These are phyloP conservation scores for Caloenas nicobarica DNA, from an alignment of 2,113 vertebrate species.

Conservation along the genomic window DNA sequence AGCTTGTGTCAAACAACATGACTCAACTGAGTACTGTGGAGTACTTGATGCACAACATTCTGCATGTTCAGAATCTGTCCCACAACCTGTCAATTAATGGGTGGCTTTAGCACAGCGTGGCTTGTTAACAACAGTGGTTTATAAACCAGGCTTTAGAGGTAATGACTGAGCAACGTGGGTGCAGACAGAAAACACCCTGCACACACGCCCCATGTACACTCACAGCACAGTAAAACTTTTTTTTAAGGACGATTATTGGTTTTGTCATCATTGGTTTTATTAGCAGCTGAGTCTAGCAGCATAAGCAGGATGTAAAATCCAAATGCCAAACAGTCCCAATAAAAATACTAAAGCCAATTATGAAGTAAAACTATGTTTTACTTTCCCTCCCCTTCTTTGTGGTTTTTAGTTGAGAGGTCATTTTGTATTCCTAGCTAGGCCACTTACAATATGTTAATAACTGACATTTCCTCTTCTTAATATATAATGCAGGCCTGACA, in stretches of 20 bases:
- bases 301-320: slow-evolving; percentile 17
- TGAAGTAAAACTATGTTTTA: slow-evolving; percentile 59
- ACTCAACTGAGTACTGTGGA: background rate
- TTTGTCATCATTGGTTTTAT: slow-evolving; percentile 14
- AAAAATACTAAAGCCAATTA: slow-evolving; percentile 46
- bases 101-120: background rate
- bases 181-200: background rate
- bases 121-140: background rate
- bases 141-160: background rate
- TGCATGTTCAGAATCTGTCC: background rate
- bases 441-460: slow-evolving; percentile 65
- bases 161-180: background rate
- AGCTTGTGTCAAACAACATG: background rate
- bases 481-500: slow-evolving; percentile 35
- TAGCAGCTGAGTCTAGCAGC: background rate
- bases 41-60: background rate
- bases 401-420: slow-evolving; percentile 58
- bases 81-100: background rate
- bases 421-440: slow-evolving; percentile 45
- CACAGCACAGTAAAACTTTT: background rate
- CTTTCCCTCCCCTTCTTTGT: background rate
- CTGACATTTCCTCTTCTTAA: slow-evolving; percentile 70
- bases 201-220: background rate
- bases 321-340: slow-evolving; percentile 47
- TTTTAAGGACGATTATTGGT: background rate